phyloP scores from a whole-genome alignment of 2,113 vertebrate genomes.

The Cyprinus carpio region DNA sequence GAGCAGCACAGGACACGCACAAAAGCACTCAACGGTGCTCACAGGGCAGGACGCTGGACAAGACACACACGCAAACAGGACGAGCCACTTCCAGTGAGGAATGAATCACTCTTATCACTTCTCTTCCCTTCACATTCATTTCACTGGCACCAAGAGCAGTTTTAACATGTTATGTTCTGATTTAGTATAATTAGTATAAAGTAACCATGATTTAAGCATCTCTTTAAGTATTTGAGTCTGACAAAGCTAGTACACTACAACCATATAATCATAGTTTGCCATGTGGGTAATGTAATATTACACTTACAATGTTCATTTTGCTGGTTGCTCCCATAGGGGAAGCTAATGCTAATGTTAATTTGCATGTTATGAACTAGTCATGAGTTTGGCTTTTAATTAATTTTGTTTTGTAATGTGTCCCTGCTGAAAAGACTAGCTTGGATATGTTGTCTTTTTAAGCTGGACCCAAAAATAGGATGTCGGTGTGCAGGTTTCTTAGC shows the following conservation, averaged over 20 bases:
- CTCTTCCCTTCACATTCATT: not conserved
- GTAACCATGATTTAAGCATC: not conserved
- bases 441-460: not conserved
- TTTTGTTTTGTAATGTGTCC: not conserved
- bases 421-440: not conserved
- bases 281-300: not conserved
- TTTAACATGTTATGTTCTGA: not conserved
- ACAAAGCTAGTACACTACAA: not conserved
- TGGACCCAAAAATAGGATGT: not conserved
- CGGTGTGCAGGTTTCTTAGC: not conserved
- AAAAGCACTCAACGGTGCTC: not conserved
- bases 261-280: not conserved
- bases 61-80: constrained; percentile 45
- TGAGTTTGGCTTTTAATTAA: not conserved
- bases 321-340: not conserved
- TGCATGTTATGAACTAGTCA: constrained; percentile 24
- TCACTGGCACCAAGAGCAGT: not conserved
- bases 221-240: not conserved
- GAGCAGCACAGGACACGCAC: constrained; percentile 26
- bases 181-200: not conserved
- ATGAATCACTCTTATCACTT: constrained; percentile 7
- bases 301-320: not conserved
- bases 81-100: constrained; percentile 21
- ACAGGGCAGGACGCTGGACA: not conserved
- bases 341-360: not conserved